Percentiles rank a stretch among this genome's conserved stretches.
Evolutionary conservation across 2,888 invertebrate species (phyloP).

Genomic region (Entomobrya proxima): DNA sequence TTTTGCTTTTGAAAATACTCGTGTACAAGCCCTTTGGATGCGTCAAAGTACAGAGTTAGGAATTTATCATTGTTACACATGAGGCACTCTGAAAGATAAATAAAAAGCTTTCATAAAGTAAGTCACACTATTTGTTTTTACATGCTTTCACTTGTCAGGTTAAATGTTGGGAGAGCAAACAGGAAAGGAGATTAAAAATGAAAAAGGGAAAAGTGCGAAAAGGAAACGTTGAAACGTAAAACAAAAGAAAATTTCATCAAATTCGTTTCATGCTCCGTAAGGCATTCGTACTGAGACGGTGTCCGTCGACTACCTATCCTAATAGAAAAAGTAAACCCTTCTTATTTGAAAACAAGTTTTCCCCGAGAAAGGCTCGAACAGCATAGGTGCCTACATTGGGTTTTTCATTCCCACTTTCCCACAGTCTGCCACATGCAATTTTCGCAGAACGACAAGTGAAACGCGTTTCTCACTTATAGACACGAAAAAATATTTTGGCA

Average conservation of each 20-base stretch:
- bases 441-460: background rate
- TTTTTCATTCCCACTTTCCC: background rate
- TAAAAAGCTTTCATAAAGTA: background rate
- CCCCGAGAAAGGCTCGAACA: background rate
- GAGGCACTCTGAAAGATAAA: background rate
- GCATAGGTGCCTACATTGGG: background rate
- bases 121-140: too few species aligned
- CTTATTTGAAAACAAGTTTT: constrained; percentile 6
- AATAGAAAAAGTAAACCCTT: background rate
- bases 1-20: too few species aligned
- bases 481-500: too few species aligned
- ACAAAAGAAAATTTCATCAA: background rate
- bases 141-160: too few species aligned
- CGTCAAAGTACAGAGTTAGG: too few species aligned
- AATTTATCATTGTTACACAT: too few species aligned
- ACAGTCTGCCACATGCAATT: constrained; percentile 39
- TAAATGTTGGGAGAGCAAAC: background rate
- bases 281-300: background rate
- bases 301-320: background rate
- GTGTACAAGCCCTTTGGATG: too few species aligned
- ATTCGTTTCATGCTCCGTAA: background rate
- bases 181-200: background rate
- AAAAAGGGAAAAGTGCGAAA: background rate
- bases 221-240: background rate
- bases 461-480: background rate